A percentile compares a stretch with the other conserved stretches of the same genome.
Evolutionary conservation across 2,797 vertebrate genomes (phyloP).

Genomic region (Dallia pectoralis): DNA sequence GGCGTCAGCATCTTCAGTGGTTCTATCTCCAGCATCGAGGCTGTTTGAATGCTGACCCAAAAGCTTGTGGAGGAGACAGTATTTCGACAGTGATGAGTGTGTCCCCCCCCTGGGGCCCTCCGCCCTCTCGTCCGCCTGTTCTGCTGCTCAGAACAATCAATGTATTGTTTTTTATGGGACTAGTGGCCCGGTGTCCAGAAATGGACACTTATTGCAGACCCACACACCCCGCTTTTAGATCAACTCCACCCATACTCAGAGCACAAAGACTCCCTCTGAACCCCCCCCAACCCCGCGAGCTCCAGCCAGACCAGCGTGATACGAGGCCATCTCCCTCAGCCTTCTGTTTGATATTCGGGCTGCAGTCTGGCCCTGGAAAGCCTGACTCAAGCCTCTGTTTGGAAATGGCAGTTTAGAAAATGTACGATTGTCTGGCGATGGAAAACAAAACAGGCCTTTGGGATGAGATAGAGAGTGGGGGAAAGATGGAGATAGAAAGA

Average conservation of each 20-base stretch:
- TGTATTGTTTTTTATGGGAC: slow-evolving; percentile 30
- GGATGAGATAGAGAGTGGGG: neutral
- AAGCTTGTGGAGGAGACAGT: neutral
- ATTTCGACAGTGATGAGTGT: slow-evolving; percentile 1
- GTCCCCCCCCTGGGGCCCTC: neutral
- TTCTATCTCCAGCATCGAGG: neutral
- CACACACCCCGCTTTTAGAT: slow-evolving; percentile 7
- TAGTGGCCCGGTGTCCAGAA: slow-evolving; percentile 17
- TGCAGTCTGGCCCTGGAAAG: slow-evolving; percentile 29
- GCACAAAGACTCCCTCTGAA: neutral
- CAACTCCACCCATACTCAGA: slow-evolving; percentile 15
- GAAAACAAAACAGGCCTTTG: slow-evolving; percentile 20
- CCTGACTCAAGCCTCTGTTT: slow-evolving; percentile 27
- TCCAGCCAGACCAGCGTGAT: neutral
- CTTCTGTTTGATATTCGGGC: slow-evolving; percentile 38
- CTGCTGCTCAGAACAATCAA: slow-evolving; percentile 22
- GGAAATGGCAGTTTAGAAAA: slow-evolving; percentile 7
- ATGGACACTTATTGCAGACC: neutral
- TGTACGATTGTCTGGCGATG: neutral
- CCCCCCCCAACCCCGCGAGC: neutral
- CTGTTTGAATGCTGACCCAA: neutral
- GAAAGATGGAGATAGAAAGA: neutral
- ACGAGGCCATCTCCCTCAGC: neutral
- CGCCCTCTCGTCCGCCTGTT: neutral
- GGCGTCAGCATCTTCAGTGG: neutral